phyloP scores from a whole-genome alignment of 2,888 invertebrate genomes.

The Hanleya hanleyi region DNA sequence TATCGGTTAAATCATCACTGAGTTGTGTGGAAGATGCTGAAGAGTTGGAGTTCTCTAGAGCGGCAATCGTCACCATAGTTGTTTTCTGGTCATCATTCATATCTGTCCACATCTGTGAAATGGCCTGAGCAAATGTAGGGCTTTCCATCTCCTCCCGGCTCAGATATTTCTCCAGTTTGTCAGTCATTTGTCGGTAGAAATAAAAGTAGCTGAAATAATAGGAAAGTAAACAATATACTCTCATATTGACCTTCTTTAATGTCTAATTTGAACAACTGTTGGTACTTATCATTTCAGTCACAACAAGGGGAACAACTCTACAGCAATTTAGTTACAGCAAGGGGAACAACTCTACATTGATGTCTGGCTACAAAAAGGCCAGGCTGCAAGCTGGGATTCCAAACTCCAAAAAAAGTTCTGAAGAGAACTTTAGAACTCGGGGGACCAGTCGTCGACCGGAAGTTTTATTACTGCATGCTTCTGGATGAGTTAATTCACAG shows the following conservation, averaged over 20 bases:
- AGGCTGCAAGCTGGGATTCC: too few species aligned
- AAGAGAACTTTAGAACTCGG: too few species aligned
- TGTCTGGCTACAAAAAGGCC: too few species aligned
- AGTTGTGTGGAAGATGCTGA: constrained; percentile 21
- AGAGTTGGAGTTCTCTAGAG: constrained; percentile 38
- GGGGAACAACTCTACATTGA: too few species aligned
- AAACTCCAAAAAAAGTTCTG: too few species aligned
- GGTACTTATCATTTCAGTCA: too few species aligned
- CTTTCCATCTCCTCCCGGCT: constrained; percentile 18
- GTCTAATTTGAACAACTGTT: background rate
- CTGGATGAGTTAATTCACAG: too few species aligned
- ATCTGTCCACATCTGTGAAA: constrained; percentile 43
- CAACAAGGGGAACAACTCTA: constrained; percentile 12
- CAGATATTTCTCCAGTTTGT: constrained; percentile 29
- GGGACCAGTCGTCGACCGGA: too few species aligned
- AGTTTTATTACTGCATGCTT: too few species aligned
- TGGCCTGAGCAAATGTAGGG: constrained; percentile 24
- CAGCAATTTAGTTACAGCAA: constrained; percentile 12
- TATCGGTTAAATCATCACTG: constrained; percentile 38
- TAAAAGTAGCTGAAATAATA: constrained; percentile 50
- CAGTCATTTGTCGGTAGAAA: constrained; percentile 50
- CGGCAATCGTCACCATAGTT: constrained; percentile 44
- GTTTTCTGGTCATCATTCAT: constrained; percentile 38
- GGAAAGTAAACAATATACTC: background rate
- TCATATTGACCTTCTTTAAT: background rate